Percentiles rank a stretch among this genome's conserved stretches.
Evolutionary conservation across 2,888 invertebrate genomes (phyloP).

Genomic region (Euplexia lucipara): DNA sequence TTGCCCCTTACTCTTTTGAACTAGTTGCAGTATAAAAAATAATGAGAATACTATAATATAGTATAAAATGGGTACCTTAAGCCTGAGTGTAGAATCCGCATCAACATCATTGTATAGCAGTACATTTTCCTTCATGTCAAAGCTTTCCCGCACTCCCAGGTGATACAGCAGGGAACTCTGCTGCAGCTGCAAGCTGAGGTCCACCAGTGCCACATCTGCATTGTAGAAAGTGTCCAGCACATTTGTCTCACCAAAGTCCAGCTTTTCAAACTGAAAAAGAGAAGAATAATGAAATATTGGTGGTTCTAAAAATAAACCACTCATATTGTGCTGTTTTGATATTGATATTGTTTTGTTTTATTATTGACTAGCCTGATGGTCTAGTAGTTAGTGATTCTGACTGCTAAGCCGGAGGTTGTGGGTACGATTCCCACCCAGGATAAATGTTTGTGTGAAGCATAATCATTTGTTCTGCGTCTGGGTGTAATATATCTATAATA

Average conservation of each 20-base stretch:
- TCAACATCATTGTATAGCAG: slow-evolving; percentile 97
- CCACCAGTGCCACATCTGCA: slow-evolving; percentile 99
- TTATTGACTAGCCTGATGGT: no score
- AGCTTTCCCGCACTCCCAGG: slow-evolving; percentile 98
- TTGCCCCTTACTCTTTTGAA: no score
- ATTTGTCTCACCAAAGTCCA: slow-evolving; percentile 99
- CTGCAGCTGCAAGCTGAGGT: slow-evolving; percentile 97
- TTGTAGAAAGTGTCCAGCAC: slow-evolving; percentile 99
- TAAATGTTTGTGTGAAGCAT: no score
- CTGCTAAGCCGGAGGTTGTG: no score
- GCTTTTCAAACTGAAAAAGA: slow-evolving; percentile 96
- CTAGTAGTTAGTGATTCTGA: no score
- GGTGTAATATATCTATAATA: no score
- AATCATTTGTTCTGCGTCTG: no score
- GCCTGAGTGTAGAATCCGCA: slow-evolving; percentile 95
- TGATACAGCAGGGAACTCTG: slow-evolving; percentile 99
- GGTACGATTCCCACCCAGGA: no score
- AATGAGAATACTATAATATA: no score
- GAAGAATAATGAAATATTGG: background rate
- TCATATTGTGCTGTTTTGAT: no score
- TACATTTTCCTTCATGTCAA: slow-evolving; percentile 99
- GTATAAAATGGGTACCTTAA: slow-evolving; percentile 92
- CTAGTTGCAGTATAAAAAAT: no score
- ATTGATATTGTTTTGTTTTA: no score
- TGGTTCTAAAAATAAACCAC: background rate